These are phyloP conservation scores for Chromoteleia sp. DNA, from an alignment of 2,888 invertebrate species.

Conservation along the genomic window DNA sequence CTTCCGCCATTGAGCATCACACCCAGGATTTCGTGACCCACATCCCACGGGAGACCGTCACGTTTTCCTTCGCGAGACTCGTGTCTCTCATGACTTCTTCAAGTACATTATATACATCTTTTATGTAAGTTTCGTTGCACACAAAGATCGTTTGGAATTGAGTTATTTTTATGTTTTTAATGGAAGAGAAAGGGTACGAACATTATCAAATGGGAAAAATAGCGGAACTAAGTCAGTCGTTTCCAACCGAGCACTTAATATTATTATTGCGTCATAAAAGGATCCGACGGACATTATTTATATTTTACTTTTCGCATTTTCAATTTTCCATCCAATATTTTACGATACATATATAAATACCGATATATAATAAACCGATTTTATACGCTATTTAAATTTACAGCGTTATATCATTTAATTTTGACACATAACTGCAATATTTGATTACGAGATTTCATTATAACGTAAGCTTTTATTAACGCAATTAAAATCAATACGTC, in stretches of 20 bases:
- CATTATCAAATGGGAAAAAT: slow-evolving; percentile 1
- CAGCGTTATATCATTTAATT: too few species aligned
- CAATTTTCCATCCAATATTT: too few species aligned
- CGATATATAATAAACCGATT: too few species aligned
- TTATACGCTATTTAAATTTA: too few species aligned
- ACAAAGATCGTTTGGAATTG: slow-evolving; percentile 51
- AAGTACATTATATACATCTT: slow-evolving; percentile 45
- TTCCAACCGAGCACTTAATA: background rate
- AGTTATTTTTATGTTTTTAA: slow-evolving; percentile 48
- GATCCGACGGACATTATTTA: background rate
- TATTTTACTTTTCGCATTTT: too few species aligned
- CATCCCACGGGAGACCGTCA: slow-evolving; percentile 78
- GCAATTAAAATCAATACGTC: too few species aligned
- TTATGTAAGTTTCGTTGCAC: slow-evolving; percentile 32
- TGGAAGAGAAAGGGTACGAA: slow-evolving; percentile 52
- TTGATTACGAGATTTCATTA: too few species aligned
- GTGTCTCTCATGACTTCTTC: slow-evolving; percentile 59
- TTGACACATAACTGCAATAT: too few species aligned
- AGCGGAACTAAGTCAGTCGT: background rate
- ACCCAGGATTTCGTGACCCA: slow-evolving; percentile 77
- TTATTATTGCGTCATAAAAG: background rate
- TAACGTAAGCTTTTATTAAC: too few species aligned
- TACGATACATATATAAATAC: too few species aligned
- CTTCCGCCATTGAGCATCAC: slow-evolving; percentile 72
- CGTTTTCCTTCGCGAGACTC: slow-evolving; percentile 60